A percentile compares a stretch with the other conserved stretches of the same genome.
Conservation (phyloP, 64 coral and sea anemone species). For the Montipora capricornis region DNA sequence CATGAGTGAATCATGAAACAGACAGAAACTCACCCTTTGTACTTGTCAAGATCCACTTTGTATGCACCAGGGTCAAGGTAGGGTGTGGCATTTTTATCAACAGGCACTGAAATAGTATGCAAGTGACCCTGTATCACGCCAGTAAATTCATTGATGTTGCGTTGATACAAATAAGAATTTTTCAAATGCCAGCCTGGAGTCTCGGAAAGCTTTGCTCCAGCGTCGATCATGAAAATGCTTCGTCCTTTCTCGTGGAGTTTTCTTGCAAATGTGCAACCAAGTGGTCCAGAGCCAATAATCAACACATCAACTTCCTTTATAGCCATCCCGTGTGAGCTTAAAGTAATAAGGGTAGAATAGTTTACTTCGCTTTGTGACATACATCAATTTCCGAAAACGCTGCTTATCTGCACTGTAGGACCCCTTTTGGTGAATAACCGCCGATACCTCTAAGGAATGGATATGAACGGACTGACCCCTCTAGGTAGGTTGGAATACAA, state of each 20-base stretch:
- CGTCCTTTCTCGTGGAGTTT: neutral
- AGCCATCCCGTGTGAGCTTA: too few species aligned
- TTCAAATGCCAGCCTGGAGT: conserved; percentile 37
- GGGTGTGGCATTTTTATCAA: neutral
- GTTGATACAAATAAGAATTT: conserved; percentile 35
- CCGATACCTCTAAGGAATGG: too few species aligned
- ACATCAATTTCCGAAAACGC: too few species aligned
- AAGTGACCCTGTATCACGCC: conserved; percentile 40
- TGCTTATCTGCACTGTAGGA: too few species aligned
- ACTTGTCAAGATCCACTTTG: conserved; percentile 27
- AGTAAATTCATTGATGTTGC: conserved; percentile 29
- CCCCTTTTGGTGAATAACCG: too few species aligned
- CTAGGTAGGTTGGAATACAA: too few species aligned
- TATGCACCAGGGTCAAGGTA: conserved; percentile 28
- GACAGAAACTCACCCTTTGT: neutral
- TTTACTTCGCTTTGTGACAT: neutral
- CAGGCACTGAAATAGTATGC: conserved; percentile 9
- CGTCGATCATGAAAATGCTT: neutral
- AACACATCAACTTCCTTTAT: neutral
- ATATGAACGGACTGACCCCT: too few species aligned
- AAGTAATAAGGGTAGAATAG: too few species aligned
- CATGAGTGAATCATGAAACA: neutral
- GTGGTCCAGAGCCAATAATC: neutral
- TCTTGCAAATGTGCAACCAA: neutral
- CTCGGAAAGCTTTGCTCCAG: neutral